Conservation (phyloP, 2,113 vertebrate genomes). For the Procavia capensis region DNA sequence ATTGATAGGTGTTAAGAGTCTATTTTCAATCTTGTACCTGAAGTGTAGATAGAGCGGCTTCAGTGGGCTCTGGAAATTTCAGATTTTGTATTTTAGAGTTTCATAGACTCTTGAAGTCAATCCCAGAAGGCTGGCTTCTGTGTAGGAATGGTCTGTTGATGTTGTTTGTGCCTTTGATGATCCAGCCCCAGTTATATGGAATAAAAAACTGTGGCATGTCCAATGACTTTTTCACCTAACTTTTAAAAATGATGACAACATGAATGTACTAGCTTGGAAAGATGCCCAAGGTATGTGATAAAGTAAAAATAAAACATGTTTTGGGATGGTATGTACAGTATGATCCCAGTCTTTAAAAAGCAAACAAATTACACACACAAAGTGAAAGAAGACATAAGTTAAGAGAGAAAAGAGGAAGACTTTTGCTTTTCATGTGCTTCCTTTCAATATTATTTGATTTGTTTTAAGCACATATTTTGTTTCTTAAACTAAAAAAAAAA, state of each 20-base stretch:
- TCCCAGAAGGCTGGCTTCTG: neutral
- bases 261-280: neutral
- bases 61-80: neutral
- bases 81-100: neutral
- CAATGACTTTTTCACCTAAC: fast-evolving
- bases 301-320: neutral
- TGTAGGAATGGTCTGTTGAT: neutral
- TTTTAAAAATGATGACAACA: neutral
- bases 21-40: neutral
- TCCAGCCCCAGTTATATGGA: neutral
- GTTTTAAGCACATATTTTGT: neutral
- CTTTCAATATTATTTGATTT: neutral
- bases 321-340: neutral
- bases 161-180: neutral
- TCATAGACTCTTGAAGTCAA: neutral
- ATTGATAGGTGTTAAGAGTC: fast-evolving
- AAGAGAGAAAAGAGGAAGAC: fast-evolving
- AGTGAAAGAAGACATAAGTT: neutral
- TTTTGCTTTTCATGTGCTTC: neutral
- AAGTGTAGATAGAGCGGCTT: neutral
- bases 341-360: too few species aligned
- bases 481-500: neutral
- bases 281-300: neutral
- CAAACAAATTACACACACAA: neutral
- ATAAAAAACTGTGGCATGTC: neutral